Conservation (phyloP, 2,888 invertebrate genomes). For the Microchrysa polita region DNA sequence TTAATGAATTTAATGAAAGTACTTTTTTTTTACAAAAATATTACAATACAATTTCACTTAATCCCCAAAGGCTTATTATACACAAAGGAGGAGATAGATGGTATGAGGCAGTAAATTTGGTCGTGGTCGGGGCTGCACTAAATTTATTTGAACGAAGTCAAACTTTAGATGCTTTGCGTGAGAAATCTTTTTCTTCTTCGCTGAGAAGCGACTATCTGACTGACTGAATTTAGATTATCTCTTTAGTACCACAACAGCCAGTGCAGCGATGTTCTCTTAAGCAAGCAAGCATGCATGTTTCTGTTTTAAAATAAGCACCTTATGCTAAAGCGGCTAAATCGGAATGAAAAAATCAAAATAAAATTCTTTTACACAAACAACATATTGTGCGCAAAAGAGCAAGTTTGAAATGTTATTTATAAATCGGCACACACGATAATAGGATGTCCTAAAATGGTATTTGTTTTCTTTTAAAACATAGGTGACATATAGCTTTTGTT, state of each 20-base stretch:
- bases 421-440: background rate
- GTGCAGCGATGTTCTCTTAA: constrained; percentile 19
- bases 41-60: constrained; percentile 18
- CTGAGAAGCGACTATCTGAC: background rate
- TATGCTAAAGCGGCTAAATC: background rate
- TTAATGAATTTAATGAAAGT: background rate
- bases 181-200: background rate
- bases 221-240: background rate
- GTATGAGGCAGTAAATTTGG: constrained; percentile 51
- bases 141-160: constrained; percentile 45
- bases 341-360: background rate
- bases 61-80: constrained; percentile 27
- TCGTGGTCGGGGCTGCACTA: constrained; percentile 55
- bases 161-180: constrained; percentile 20
- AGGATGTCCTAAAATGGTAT: constrained; percentile 34
- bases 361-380: background rate
- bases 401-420: constrained; percentile 27
- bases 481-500: too few species aligned
- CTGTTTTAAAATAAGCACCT: background rate
- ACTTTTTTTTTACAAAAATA: background rate
- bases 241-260: constrained; percentile 15
- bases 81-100: constrained; percentile 30
- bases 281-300: background rate
- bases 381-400: too few species aligned
- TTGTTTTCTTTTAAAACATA: constrained; percentile 2